These are phyloP conservation scores for Salminus brasiliensis DNA, from an alignment of 2,113 vertebrate genomes.

Conservation along the genomic window DNA sequence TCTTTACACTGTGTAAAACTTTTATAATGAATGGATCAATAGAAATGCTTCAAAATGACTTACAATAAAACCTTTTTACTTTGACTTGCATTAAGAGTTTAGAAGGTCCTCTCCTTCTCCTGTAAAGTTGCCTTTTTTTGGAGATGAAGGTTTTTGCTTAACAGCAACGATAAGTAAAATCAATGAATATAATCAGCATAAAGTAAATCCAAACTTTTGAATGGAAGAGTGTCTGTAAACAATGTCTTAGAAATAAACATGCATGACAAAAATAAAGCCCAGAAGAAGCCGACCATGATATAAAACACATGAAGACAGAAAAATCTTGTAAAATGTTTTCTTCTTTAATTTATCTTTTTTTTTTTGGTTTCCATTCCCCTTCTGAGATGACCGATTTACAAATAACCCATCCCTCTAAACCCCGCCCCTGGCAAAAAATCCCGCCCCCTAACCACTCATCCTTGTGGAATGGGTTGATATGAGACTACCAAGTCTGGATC, in stretches of 20 bases:
- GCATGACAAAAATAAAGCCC: background rate
- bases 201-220: no score
- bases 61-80: no score
- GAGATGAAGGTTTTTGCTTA: no score
- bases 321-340: constrained; percentile 80
- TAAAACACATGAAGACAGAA: constrained; percentile 41
- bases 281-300: background rate
- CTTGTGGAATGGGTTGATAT: constrained; percentile 67
- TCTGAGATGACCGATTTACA: constrained; percentile 71
- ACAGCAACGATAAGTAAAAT: no score
- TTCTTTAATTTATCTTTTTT: constrained; percentile 62
- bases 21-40: no score
- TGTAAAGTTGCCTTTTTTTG: no score
- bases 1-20: no score
- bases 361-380: constrained; percentile 58
- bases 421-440: background rate
- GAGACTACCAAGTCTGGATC: constrained; percentile 62
- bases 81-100: no score
- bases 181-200: no score
- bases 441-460: constrained; percentile 44
- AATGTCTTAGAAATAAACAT: background rate
- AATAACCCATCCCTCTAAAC: constrained; percentile 55
- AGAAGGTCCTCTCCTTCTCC: no score
- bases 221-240: background rate
- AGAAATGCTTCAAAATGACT: no score